A percentile compares a stretch with the other conserved stretches of the same genome.
Conservation (phyloP, 1,140 invertebrate genomes). For the Gyrodactylus bullatarudis region DNA sequence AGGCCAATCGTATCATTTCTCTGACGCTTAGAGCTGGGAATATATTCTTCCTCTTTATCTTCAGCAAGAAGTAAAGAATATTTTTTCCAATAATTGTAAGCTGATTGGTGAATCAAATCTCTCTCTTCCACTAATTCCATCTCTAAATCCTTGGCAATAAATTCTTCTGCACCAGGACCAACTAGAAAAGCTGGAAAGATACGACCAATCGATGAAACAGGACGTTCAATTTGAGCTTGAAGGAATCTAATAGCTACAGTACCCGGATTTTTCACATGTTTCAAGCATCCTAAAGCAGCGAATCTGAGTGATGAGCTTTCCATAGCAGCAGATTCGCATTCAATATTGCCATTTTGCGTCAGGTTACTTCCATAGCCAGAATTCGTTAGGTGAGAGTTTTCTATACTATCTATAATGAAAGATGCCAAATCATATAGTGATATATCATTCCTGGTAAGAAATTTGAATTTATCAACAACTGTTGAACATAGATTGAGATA, state of each 20-base stretch:
- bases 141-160: not conserved
- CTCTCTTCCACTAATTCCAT: not conserved
- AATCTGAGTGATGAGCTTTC: conserved; percentile 39
- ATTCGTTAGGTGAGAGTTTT: conserved; percentile 47
- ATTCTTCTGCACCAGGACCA: not conserved
- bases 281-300: conserved; percentile 32
- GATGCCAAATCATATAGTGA: not conserved
- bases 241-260: conserved; percentile 36
- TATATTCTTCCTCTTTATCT: too few species aligned
- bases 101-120: not conserved
- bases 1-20: not conserved
- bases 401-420: not conserved
- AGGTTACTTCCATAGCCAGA: conserved; percentile 65
- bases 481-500: not conserved
- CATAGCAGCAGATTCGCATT: conserved; percentile 72
- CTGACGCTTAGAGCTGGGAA: not conserved
- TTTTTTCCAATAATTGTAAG: not conserved
- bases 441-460: not conserved
- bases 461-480: not conserved
- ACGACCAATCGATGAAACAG: conserved; percentile 26
- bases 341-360: conserved; percentile 41
- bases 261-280: conserved; percentile 39
- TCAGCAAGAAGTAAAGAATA: too few species aligned
- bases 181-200: not conserved
- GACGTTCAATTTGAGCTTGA: conserved; percentile 29